Base-by-base conservation (phyloP, 2,797 vertebrate species). In the Sebastes vulpes region DNA sequence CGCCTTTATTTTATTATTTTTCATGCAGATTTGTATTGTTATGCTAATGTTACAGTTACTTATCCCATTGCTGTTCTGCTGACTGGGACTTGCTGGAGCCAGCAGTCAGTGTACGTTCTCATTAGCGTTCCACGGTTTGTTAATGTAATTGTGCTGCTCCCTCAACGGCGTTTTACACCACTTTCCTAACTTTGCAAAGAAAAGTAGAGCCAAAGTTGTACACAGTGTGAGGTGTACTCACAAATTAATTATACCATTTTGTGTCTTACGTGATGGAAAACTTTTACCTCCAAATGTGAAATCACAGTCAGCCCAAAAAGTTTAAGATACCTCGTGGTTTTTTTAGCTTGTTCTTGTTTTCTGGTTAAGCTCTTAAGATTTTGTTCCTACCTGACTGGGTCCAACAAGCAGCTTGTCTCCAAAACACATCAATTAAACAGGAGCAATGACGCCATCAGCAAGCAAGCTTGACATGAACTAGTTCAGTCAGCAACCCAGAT, bases 401-500 rank as follows among this genome's bases (percentile, higher is more conserved):
- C 66, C 76, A 81, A 85, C 32, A 75, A 86, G 75, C 85, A 84
- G 87, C 85, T 88, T 87, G 87, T 84, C 79, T 73, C 79, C 80
- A 75, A 77, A 89, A 72, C 52, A 48, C 89, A 88, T 93, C 64
- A 90, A 90, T 89, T 89, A 92, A 93, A 89, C 89, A 92, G 38
- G 59, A 26, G 65, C 31, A 4, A 73, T 78, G 82, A 86, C 67
- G 61, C 79, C 84, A 84, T 81, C 78, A 79, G 74, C 74, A 6
- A 72, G 78, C 68, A 86, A 76, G 57, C 74, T 74, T 64, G 9
- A 21, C 65, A 59, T 92, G 77, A 93, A 93, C 90, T 91, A 89
- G 90, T 93, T 93, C 85, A 92, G 74, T 58, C 69, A 52, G 69
- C 84, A 92, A 89, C 89, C 82, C 89, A 93, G 75, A 92, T 89